These are phyloP conservation scores for Ciona savignyi DNA, from an alignment of 23 tunicate genomes.

Conservation along the genomic window DNA sequence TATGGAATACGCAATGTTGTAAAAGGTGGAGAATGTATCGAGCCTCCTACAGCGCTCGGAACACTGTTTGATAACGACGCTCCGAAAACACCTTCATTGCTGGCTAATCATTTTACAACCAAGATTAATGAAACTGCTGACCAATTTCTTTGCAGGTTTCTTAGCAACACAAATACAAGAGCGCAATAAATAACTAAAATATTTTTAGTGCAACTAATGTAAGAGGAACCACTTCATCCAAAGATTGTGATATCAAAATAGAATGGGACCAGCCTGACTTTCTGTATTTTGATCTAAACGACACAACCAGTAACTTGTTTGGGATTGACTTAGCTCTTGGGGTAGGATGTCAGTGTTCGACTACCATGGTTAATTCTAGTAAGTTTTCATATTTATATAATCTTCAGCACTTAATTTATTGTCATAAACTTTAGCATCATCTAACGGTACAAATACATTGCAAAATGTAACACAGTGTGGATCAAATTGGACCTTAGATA, in stretches of 20 bases:
- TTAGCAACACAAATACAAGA: neutral
- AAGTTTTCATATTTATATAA: no score
- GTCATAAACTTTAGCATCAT: no score
- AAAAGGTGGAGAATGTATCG: conserved; percentile 5
- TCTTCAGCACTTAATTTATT: no score
- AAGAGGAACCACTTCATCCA: conserved; percentile 5
- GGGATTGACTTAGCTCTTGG: conserved; percentile 3
- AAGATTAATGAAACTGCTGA: conserved; percentile 8
- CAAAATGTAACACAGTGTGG: neutral
- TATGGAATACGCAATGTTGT: conserved; percentile 8
- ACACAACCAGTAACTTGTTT: neutral
- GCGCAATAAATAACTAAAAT: neutral
- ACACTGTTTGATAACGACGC: neutral
- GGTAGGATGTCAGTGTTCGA: conserved; percentile 7
- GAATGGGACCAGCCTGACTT: conserved; percentile 11
- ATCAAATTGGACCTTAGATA: neutral
- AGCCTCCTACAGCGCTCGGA: conserved; percentile 1
- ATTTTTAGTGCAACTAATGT: conserved; percentile 1
- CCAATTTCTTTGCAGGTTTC: conserved; percentile 20
- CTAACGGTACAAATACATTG: no score
- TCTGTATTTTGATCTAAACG: conserved; percentile 12
- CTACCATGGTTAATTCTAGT: neutral
- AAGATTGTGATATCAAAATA: conserved; percentile 17
- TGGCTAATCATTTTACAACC: conserved; percentile 8
- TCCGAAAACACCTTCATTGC: neutral